These are phyloP conservation scores for Apamea crenata DNA, from an alignment of 2,888 invertebrate species.

Conservation along the genomic window DNA sequence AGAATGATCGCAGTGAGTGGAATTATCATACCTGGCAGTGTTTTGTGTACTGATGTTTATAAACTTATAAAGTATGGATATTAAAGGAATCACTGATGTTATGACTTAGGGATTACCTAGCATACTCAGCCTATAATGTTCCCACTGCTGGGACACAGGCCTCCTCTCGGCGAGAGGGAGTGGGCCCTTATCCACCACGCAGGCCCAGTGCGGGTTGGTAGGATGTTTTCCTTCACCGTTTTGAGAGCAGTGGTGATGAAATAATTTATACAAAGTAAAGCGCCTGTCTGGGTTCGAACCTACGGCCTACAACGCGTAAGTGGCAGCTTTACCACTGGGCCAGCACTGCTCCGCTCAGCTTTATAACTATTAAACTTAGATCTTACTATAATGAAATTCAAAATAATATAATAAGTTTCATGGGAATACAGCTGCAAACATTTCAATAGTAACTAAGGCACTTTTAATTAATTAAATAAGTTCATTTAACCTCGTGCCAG, in stretches of 20 bases:
- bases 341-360: not conserved
- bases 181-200: not conserved
- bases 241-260: not conserved
- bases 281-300: not conserved
- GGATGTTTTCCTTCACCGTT: not conserved
- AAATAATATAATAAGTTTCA: not conserved
- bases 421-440: not conserved
- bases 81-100: not conserved
- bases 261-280: not conserved
- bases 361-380: not conserved
- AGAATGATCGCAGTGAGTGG: not conserved
- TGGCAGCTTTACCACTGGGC: not conserved
- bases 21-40: not conserved
- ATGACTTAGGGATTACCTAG: not conserved
- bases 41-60: not conserved
- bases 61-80: not conserved
- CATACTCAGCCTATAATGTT: too few relatives aligned
- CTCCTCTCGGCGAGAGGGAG: not conserved
- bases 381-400: not conserved
- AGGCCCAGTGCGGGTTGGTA: not conserved
- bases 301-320: not conserved
- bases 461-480: constrained; percentile 14
- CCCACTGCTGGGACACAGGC: not conserved
- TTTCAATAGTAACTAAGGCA: not conserved
- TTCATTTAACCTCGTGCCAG: constrained; percentile 45